These are phyloP conservation scores for Merops nubicus DNA, from an alignment of 2,113 vertebrate species.

Conservation along the genomic window DNA sequence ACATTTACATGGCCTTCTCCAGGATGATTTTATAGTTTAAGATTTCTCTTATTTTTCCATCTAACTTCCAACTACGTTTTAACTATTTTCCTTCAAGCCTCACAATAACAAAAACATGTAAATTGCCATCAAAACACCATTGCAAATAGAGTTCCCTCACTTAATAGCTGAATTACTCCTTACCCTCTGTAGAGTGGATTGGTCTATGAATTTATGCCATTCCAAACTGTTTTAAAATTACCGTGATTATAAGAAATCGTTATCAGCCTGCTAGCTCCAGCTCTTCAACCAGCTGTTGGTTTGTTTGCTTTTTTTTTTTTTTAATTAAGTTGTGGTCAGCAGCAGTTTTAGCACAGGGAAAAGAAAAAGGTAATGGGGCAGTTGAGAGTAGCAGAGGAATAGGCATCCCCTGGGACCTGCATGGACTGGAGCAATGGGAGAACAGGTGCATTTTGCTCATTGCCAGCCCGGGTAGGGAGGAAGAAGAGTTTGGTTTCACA, in stretches of 20 bases:
- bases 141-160: background rate
- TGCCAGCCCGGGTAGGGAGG: background rate
- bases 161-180: background rate
- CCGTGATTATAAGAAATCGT: background rate
- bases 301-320: too few species aligned
- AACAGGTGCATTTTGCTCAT: background rate
- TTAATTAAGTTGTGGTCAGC: background rate
- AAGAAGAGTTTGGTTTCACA: background rate
- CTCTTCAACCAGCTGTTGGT: background rate
- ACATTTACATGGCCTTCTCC: background rate
- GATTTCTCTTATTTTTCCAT: background rate
- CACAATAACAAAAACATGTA: background rate
- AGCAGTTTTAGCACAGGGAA: background rate
- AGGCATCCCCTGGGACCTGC: background rate
- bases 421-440: background rate
- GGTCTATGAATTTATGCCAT: background rate
- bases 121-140: background rate
- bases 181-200: background rate
- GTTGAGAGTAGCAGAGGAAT: background rate
- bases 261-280: background rate
- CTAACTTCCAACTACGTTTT: background rate
- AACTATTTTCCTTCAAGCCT: background rate
- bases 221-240: background rate
- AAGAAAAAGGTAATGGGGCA: background rate
- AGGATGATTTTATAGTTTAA: background rate